Conservation (phyloP, 2,797 vertebrate genomes). For the Columba guinea region DNA sequence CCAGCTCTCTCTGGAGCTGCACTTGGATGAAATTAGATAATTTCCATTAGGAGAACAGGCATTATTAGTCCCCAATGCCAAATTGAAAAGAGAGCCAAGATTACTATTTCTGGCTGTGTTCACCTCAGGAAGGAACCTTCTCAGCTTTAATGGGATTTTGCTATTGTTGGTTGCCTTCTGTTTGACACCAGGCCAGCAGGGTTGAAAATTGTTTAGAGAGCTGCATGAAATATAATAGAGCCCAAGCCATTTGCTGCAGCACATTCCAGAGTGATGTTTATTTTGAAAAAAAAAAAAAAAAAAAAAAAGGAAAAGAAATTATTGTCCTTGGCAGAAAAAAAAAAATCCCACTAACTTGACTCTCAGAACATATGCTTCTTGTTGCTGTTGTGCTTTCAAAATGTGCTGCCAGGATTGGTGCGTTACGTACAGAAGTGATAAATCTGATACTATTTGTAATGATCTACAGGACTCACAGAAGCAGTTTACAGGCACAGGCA, state of each 20-base stretch:
- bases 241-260: slow-evolving; percentile 77
- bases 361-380: slow-evolving; percentile 75
- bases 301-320: slow-evolving; percentile 71
- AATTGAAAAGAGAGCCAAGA: slow-evolving; percentile 84
- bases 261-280: slow-evolving; percentile 83
- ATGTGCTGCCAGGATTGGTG: slow-evolving; percentile 57
- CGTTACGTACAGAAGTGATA: slow-evolving; percentile 50
- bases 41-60: slow-evolving; percentile 90
- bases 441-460: slow-evolving; percentile 64
- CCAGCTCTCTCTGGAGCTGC: slow-evolving; percentile 83
- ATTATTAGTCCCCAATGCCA: slow-evolving; percentile 90
- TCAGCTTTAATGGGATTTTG: slow-evolving; percentile 96
- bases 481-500: neutral
- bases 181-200: slow-evolving; percentile 89
- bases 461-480: slow-evolving; percentile 54
- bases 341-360: slow-evolving; percentile 71
- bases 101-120: slow-evolving; percentile 96
- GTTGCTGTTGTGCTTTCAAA: slow-evolving; percentile 73
- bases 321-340: slow-evolving; percentile 82
- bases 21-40: slow-evolving; percentile 90
- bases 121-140: slow-evolving; percentile 98
- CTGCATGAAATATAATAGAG: slow-evolving; percentile 85
- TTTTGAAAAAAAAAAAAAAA: slow-evolving; percentile 74
- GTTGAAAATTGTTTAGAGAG: slow-evolving; percentile 85
- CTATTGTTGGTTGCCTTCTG: slow-evolving; percentile 98